Evolutionary conservation across 1,140 invertebrate species (phyloP).

Genomic region (Aphidius gifuensis): DNA sequence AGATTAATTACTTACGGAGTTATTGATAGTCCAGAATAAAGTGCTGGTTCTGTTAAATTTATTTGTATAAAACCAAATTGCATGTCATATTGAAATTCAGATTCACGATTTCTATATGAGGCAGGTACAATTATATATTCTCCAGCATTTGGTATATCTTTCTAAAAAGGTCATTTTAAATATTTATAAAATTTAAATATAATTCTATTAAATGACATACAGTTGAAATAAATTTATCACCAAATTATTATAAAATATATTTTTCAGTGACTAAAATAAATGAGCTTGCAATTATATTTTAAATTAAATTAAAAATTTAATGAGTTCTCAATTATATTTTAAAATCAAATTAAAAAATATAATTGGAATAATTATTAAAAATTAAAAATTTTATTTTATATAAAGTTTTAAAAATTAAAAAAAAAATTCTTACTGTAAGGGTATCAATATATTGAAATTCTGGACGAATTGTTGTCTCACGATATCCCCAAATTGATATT

Average conservation of each 20-base stretch:
- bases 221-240: no score
- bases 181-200: no score
- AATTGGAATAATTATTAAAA: no score
- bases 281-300: no score
- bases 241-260: no score
- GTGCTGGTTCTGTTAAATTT: slow-evolving; percentile 78
- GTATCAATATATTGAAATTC: slow-evolving; percentile 63
- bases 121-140: slow-evolving; percentile 66
- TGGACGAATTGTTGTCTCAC: slow-evolving; percentile 74
- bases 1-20: slow-evolving; percentile 69
- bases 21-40: slow-evolving; percentile 65
- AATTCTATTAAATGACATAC: no score
- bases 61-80: slow-evolving; percentile 89
- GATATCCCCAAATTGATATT: slow-evolving; percentile 84
- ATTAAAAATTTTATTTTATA: slow-evolving; percentile 1
- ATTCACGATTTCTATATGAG: slow-evolving; percentile 67
- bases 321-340: no score
- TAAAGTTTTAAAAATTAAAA: neutral
- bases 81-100: slow-evolving; percentile 67
- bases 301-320: no score
- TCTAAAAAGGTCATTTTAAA: slow-evolving; percentile 47
- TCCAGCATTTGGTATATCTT: slow-evolving; percentile 63
- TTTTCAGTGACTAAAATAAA: no score
- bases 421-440: slow-evolving; percentile 46
- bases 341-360: no score